phyloP scores from a whole-genome alignment of 2,797 vertebrate genomes.

The Danio tinwini region DNA sequence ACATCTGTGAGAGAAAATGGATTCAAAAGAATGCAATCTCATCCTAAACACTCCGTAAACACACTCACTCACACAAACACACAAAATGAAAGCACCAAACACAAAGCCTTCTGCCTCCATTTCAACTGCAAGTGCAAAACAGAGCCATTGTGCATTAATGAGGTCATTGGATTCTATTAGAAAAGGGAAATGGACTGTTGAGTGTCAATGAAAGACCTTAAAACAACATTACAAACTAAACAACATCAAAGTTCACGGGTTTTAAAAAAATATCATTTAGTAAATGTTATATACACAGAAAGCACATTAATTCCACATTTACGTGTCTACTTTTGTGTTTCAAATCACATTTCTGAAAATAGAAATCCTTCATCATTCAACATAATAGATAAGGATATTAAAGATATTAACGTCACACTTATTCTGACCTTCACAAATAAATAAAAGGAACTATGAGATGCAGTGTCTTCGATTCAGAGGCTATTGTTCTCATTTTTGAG shows the following conservation, averaged over 20 bases:
- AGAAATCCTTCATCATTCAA: no score
- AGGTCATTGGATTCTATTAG: background rate
- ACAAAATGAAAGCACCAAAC: background rate
- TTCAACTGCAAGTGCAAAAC: background rate
- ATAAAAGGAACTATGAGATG: no score
- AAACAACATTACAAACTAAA: background rate
- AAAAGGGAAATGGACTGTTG: background rate
- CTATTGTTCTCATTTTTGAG: no score
- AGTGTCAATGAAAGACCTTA: background rate
- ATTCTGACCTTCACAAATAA: no score
- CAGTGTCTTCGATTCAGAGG: no score
- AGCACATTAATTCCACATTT: no score
- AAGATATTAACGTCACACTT: no score
- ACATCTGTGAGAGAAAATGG: conserved; percentile 23
- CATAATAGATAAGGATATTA: no score
- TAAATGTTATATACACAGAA: no score
- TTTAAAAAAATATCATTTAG: no score
- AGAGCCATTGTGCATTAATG: conserved; percentile 5
- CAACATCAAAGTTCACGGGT: background rate
- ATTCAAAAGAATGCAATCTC: background rate
- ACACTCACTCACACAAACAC: background rate
- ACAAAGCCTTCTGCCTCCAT: background rate
- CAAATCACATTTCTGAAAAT: no score
- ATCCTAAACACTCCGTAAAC: background rate
- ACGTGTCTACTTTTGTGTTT: no score